These are phyloP conservation scores for Cordylochernes scorpioides DNA, from an alignment of 2,888 invertebrate species.

Conservation along the genomic window DNA sequence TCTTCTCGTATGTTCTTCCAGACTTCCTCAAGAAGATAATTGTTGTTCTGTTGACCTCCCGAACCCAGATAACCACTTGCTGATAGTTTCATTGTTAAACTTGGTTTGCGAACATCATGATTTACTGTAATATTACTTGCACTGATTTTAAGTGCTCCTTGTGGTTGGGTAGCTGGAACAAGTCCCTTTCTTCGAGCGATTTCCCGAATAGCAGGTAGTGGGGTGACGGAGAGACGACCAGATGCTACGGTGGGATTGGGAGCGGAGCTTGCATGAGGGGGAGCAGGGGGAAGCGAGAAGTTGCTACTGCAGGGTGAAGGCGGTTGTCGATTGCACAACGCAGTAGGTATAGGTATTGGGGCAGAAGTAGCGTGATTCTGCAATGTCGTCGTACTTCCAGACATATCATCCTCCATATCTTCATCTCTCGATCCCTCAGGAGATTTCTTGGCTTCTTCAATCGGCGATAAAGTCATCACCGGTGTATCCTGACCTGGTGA, in stretches of 20 bases:
- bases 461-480: slow-evolving; percentile 61
- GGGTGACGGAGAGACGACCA: slow-evolving; percentile 27
- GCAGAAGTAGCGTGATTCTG: too few species aligned
- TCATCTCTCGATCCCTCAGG: slow-evolving; percentile 24
- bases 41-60: slow-evolving; percentile 26
- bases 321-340: slow-evolving; percentile 1
- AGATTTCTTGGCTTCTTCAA: slow-evolving; percentile 39
- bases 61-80: slow-evolving; percentile 9
- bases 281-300: not conserved
- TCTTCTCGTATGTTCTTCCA: slow-evolving; percentile 13
- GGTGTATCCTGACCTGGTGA: slow-evolving; percentile 35
- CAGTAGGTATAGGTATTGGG: slow-evolving; percentile 1
- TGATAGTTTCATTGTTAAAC: slow-evolving; percentile 14
- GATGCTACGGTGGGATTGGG: slow-evolving; percentile 1
- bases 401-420: slow-evolving; percentile 18
- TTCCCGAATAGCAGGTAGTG: slow-evolving; percentile 12
- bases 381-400: slow-evolving; percentile 6
- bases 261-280: slow-evolving; percentile 46
- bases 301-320: not conserved
- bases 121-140: slow-evolving; percentile 47
- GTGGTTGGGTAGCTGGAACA: slow-evolving; percentile 3
- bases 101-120: slow-evolving; percentile 36
- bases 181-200: slow-evolving; percentile 12
- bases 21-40: slow-evolving; percentile 27
- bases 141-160: slow-evolving; percentile 47